Conservation (phyloP, 2,113 vertebrate species). For the Mandrillus leucophaeus region DNA sequence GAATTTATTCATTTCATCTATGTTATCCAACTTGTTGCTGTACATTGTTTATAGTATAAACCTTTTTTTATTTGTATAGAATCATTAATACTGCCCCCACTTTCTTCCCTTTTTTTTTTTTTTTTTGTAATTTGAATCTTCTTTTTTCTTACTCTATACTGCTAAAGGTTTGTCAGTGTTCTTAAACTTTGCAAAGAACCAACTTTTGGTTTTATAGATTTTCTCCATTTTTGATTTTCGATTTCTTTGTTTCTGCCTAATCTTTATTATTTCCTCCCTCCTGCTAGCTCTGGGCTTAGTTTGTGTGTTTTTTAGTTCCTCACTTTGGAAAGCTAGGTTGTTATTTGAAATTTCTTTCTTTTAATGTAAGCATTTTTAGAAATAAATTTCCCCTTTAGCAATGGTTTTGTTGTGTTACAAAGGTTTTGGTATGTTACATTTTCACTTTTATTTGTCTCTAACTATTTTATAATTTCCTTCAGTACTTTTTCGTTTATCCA, state of each 20-base stretch:
- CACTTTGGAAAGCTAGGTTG: not conserved
- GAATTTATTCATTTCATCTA: not conserved
- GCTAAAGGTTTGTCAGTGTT: not conserved
- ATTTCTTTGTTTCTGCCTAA: not conserved
- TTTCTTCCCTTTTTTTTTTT: not conserved
- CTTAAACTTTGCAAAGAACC: not conserved
- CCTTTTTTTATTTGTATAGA: not conserved
- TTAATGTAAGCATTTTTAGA: not conserved
- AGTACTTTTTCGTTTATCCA: not conserved
- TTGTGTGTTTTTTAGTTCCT: not conserved
- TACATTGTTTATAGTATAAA: not conserved
- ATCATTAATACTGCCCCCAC: not conserved
- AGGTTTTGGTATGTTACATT: too few relatives aligned
- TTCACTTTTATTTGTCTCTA: not conserved
- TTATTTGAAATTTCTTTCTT: not conserved
- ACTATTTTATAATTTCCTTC: not conserved
- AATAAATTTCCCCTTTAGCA: not conserved
- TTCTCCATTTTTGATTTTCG: not conserved
- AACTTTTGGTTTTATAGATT: not conserved
- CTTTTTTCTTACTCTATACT: not conserved
- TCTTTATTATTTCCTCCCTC: not conserved
- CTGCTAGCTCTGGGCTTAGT: not conserved
- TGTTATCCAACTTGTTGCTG: not conserved
- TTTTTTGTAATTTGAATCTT: not conserved
- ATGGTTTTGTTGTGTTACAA: not conserved